A percentile compares a stretch with the other conserved stretches of the same genome.
Conservation (phyloP, 35 echinoderm and acorn worm species). For the Ophioderma brevispina region DNA sequence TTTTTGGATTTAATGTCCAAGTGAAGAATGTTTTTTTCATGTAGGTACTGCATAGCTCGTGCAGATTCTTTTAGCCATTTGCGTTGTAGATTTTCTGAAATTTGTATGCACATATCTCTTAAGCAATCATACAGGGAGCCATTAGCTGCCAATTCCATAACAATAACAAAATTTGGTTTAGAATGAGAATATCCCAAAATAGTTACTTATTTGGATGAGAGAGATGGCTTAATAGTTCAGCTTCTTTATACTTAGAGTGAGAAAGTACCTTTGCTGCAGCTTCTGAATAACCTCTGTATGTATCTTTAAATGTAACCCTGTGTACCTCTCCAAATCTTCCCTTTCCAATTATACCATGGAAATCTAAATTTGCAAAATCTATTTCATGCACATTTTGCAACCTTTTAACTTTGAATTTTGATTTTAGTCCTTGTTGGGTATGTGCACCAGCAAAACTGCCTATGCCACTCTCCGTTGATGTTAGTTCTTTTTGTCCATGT, state of each 20-base stretch:
- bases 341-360: neutral
- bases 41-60: neutral
- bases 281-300: neutral
- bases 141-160: neutral
- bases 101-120: neutral
- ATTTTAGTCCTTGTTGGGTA: too few species aligned
- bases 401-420: too few species aligned
- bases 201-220: neutral
- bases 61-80: conserved; percentile 19
- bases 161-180: neutral
- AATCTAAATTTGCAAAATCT: neutral
- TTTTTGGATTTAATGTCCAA: neutral
- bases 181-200: neutral
- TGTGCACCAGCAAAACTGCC: too few species aligned
- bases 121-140: neutral
- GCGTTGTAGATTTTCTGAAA: neutral
- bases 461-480: too few species aligned
- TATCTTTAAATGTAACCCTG: neutral
- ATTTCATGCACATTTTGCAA: neutral
- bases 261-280: neutral
- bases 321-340: neutral
- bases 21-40: neutral
- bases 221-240: neutral
- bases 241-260: neutral
- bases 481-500: too few species aligned